Evolutionary conservation across 2,797 vertebrate genomes (phyloP).

Genomic region (Cuculus canorus): DNA sequence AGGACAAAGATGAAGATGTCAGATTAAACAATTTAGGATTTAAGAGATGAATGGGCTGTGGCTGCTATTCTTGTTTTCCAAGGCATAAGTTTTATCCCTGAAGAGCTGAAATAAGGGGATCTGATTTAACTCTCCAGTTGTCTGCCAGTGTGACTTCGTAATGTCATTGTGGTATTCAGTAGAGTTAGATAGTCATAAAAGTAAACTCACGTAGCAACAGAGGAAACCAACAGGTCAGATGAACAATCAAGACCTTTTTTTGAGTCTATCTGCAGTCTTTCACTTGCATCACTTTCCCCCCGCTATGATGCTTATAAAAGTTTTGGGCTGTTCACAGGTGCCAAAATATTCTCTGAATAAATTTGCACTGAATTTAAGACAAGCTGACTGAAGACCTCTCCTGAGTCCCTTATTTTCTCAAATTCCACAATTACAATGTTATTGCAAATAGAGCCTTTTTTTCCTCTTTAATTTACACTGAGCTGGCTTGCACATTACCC

Average conservation of each 20-base stretch:
- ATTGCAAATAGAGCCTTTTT: conserved; percentile 61
- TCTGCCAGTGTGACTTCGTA: not conserved
- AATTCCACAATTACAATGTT: conserved; percentile 64
- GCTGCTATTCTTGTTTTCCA: conserved; percentile 10
- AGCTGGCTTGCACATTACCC: conserved; percentile 51
- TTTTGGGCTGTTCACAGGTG: conserved; percentile 64
- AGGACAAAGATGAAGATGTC: not conserved
- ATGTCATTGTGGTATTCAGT: not conserved
- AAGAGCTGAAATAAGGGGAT: not conserved
- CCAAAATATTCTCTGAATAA: conserved; percentile 72
- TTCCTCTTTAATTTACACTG: conserved; percentile 67
- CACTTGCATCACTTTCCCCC: conserved; percentile 58
- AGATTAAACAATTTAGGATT: not conserved
- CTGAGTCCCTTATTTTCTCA: conserved; percentile 69
- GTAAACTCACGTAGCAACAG: not conserved
- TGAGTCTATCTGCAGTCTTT: conserved; percentile 67
- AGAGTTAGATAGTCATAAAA: conserved; percentile 10
- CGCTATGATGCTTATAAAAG: conserved; percentile 60
- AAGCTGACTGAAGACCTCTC: conserved; percentile 71
- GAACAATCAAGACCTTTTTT: conserved; percentile 65
- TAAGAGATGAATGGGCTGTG: not conserved
- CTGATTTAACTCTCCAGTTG: not conserved
- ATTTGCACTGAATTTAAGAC: conserved; percentile 69
- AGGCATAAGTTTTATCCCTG: not conserved
- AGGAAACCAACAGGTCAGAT: conserved; percentile 60